Evolutionary conservation across 2,113 vertebrate genomes (phyloP), one percentile per base, ranked within the genome.

Genomic region (Stegostoma tigrinum): DNA sequence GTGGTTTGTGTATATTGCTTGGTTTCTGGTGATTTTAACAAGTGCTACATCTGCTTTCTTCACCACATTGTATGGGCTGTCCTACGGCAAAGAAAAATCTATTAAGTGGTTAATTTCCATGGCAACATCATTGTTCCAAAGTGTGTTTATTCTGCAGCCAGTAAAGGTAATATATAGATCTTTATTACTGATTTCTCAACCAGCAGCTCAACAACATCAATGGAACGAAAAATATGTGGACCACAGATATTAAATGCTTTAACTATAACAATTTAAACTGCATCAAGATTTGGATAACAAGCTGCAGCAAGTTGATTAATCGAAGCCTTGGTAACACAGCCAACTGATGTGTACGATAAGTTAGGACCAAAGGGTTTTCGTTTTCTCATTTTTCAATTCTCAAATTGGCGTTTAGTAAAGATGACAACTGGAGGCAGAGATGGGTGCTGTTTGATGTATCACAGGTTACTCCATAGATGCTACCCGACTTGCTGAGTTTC

Each of bases 31-130:
- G 95, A 96, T 96, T 24, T 67, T 70, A 30, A 96, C 96, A 42
- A 96, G 96, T 61, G 96, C 96, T 75, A 96, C 89, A 1, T 95
- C 97, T 0, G 97, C 96, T 67, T 97, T 96, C 89, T 97, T 97
- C 95, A 97, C 96, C 8, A 96, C 94, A 27, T 97, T 97, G 1
- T 96, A 97, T 17, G 97, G 96, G 95, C 96, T 97, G 90, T 66
- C 97, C n/a, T 89, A 97, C 95, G 96, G 68, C 68, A 96, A 96
- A 95, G 96, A 96, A 55, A 96, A 97, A 83, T 97, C 97, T 48
- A 96, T 96, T 67, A 97, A 96, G 96, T 97, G 97, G 97, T 96
- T 96, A 1, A 34, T 96, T 24, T 97, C 96, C 0, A 87, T 97
- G 45, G 61, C 96, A 5, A 70, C 97, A 5, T 97, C 97, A 0